Base-by-base conservation (phyloP, 2,113 vertebrate species). In the Salvelinus fontinalis region DNA sequence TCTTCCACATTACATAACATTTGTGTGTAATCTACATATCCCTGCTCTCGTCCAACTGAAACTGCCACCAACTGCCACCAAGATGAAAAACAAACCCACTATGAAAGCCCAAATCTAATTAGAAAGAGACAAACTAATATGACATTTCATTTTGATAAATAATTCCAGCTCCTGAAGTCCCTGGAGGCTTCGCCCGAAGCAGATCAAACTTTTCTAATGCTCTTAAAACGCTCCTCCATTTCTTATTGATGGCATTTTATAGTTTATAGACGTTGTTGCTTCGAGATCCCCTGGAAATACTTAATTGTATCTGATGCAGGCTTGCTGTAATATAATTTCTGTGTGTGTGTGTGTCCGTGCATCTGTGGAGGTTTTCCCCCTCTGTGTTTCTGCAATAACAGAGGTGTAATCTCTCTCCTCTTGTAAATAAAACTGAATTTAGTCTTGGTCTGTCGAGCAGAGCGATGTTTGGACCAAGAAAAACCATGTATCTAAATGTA, bases 91-190 rank as follows among this genome's bases (percentile, higher is more conserved):
- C 13, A 16, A 31, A 26, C 64, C 64, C 64, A 66, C 26, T n/a
- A 22, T 29, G 13, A 54, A 54, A 54, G 34, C 44, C 29, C 59
- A 83, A 87, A 89, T 87, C 77, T 74, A 83, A 86, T 89, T 86
- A 83, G 67, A 78, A 64, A 16, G 71, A 86, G 81, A 88, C 83
- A 89, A 89, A 85, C 83, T 88, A 88, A 87, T 86, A 79, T 80
- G 81, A 83, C 86, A 79, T 89, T 89, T 89, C 74, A 86, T 89
- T 87, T 86, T 86, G 84, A 85, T 89, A 81, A 88, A 89, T 88
- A 87, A 88, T 89, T 88, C 81, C 81, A 85, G 75, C 64, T 67
- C 67, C 75, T 12, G 26, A 72, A 71, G 75, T 88, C 81, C 81
- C 88, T 34, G 26, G 73, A 60, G 84, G 79, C 26, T 73, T 71